Conservation (phyloP, 1,140 invertebrate species). For the fruit fly (Drosophila melanogaster) region Release_6_plus_ISO1_MT NC_004354.4:11897001-11897500, state of each 20-base stretch:
- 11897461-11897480: constrained; percentile 6
- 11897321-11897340: constrained; percentile 58
- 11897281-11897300: constrained; percentile 47
- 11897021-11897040: constrained; percentile 37
- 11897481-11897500: constrained; percentile 52
- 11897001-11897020: constrained; percentile 38
- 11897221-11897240: constrained; percentile 3
- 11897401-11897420: neutral
- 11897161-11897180: constrained; percentile 23
- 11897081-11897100: constrained; percentile 36
- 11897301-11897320: constrained; percentile 50
- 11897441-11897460: constrained; percentile 6
- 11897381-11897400: neutral
- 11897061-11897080: constrained; percentile 9
- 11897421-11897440: constrained; percentile 1
- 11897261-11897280: constrained; percentile 11
- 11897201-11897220: constrained; percentile 21
- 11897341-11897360: constrained; percentile 35
- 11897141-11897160: neutral
- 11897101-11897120: constrained; percentile 54
- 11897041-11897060: constrained; percentile 9
- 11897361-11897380: constrained; percentile 33
- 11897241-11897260: constrained; percentile 7
- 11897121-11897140: constrained; percentile 29
- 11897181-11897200: constrained; percentile 46